A percentile compares a stretch with the other conserved stretches of the same genome.
phyloP scores from a whole-genome alignment of 64 coral and sea anemone genomes.

The Anthopleura sola region DNA sequence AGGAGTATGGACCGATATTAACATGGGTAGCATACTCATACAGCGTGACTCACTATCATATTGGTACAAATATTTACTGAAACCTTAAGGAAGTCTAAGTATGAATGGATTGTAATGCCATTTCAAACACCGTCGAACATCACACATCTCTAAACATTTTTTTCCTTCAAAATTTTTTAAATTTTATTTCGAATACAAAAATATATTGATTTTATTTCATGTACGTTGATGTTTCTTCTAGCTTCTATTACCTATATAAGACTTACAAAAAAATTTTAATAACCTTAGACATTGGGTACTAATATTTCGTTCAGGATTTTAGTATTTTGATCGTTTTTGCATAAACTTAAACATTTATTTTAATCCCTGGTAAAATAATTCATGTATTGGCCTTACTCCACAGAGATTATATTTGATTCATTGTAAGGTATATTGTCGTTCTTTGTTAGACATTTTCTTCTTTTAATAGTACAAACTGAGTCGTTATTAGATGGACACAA shows the following conservation, averaged over 20 bases:
- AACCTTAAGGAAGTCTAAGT: neutral
- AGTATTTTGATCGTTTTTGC: neutral
- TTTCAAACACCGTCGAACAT: neutral
- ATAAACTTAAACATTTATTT: neutral
- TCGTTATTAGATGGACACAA: neutral
- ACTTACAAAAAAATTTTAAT: too few relatives aligned
- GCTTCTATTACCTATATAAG: too few relatives aligned
- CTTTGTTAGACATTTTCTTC: neutral
- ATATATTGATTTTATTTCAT: neutral
- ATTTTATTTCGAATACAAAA: neutral
- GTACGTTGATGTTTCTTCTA: too few relatives aligned
- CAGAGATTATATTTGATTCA: neutral
- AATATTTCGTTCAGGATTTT: neutral
- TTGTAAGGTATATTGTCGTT: neutral
- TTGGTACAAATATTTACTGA: slow-evolving; percentile 5
- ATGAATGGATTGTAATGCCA: slow-evolving; percentile 2
- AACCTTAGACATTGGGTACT: neutral
- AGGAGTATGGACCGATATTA: neutral
- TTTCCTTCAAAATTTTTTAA: neutral
- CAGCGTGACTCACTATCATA: neutral
- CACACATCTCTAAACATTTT: neutral
- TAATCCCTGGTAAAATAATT: neutral
- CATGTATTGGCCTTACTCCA: neutral
- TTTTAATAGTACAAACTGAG: neutral
- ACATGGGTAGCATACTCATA: neutral